Conservation (phyloP, 2,113 vertebrate genomes). For the Channa argus region DNA sequence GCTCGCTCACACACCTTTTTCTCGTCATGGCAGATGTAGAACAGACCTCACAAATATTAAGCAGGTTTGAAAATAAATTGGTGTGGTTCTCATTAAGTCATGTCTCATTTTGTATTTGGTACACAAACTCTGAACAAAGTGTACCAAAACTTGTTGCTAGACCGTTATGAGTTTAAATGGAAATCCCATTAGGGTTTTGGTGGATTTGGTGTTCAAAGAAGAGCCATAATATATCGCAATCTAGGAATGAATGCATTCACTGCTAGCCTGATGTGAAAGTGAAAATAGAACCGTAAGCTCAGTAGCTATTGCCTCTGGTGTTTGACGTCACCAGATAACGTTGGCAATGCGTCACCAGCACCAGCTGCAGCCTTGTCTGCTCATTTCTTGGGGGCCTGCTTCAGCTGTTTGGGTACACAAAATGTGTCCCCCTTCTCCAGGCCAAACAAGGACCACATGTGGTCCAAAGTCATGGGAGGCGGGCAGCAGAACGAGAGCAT, state of each 20-base stretch:
- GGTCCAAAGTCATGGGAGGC: constrained; percentile 56
- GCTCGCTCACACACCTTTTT: not conserved
- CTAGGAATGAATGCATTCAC: not conserved
- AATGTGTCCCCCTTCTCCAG: constrained; percentile 56
- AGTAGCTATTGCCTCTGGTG: constrained; percentile 47
- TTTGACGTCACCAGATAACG: constrained; percentile 71
- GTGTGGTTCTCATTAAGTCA: constrained; percentile 21
- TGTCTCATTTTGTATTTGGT: constrained; percentile 26
- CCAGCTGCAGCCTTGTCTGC: constrained; percentile 70
- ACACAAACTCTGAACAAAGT: constrained; percentile 29
- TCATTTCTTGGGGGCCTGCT: constrained; percentile 63
- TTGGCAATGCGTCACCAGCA: constrained; percentile 70
- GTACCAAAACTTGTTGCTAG: constrained; percentile 19
- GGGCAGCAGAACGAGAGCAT: constrained; percentile 54
- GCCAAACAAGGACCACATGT: constrained; percentile 78
- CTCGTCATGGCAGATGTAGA: constrained; percentile 3
- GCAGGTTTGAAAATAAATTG: constrained; percentile 18
- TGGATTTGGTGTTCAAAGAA: not conserved
- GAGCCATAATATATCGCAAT: not conserved
- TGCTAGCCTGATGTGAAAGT: constrained; percentile 37
- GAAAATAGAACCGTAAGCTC: constrained; percentile 61
- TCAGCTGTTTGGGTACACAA: constrained; percentile 77
- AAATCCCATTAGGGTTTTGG: not conserved
- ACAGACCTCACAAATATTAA: constrained; percentile 41
- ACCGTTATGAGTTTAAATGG: not conserved